These are phyloP conservation scores for Ursus arctos DNA, from an alignment of 2,113 vertebrate species.

Conservation along the genomic window DNA sequence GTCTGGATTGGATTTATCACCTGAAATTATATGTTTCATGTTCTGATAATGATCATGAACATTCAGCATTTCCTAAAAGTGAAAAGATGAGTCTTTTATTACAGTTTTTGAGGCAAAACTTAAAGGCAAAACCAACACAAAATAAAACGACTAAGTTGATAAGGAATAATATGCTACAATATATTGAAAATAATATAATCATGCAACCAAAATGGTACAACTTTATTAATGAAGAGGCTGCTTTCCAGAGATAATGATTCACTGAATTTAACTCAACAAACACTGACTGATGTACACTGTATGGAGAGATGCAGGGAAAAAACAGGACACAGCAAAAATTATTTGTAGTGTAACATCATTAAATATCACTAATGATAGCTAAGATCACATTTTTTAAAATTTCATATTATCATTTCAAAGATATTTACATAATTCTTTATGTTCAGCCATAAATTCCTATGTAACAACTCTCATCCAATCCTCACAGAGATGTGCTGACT, in stretches of 20 bases:
- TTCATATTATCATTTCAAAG: neutral
- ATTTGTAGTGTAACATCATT: neutral
- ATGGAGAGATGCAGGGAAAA: neutral
- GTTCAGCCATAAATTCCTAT: neutral
- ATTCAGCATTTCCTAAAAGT: conserved; percentile 94
- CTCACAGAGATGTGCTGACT: neutral
- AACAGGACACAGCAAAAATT: neutral
- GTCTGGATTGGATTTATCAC: conserved; percentile 83
- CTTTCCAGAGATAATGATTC: neutral
- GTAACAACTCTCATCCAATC: neutral
- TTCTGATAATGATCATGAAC: conserved; percentile 94
- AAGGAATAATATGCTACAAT: neutral
- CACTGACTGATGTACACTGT: neutral
- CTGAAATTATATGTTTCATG: conserved; percentile 90
- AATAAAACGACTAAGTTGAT: conserved; percentile 5
- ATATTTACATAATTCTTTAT: conserved; percentile 5
- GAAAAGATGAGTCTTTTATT: conserved; percentile 46
- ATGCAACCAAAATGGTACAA: neutral
- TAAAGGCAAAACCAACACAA: conserved; percentile 54
- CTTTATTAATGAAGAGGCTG: neutral
- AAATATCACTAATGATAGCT: conserved; percentile 26
- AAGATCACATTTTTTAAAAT: neutral
- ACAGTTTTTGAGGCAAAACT: neutral
- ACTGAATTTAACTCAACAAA: neutral
- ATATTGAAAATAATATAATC: conserved; percentile 2